Evolutionary conservation across 2,113 vertebrate species (phyloP).

Genomic region (Ictalurus furcatus): DNA sequence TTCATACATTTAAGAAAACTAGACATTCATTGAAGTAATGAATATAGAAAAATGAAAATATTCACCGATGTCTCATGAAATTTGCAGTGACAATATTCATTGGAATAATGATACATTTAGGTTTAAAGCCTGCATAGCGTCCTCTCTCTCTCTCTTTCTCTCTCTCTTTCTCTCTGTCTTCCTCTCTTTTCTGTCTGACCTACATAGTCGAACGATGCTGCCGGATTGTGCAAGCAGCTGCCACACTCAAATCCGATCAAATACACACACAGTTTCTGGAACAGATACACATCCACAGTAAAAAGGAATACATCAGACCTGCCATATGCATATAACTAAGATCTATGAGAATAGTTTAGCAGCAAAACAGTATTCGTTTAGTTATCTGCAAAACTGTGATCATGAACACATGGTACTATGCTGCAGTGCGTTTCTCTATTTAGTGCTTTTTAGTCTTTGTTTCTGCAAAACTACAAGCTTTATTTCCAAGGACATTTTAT

Average conservation of each 20-base stretch:
- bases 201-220: conserved; percentile 50
- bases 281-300: conserved; percentile 2
- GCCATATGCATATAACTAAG: conserved; percentile 2
- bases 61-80: not conserved
- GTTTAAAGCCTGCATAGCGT: not conserved
- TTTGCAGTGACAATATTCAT: not conserved
- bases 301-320: not conserved
- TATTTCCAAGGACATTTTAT: not conserved
- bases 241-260: conserved; percentile 34
- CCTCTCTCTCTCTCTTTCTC: conserved; percentile 28
- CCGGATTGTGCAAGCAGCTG: conserved; percentile 54
- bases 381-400: not conserved
- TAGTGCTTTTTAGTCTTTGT: not conserved
- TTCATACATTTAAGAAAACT: not conserved
- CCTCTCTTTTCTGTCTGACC: conserved; percentile 47
- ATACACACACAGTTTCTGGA: conserved; percentile 29
- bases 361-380: not conserved
- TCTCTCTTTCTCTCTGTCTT: conserved; percentile 31
- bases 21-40: conserved; percentile 11
- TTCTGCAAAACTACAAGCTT: not conserved
- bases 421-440: not conserved
- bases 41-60: not conserved
- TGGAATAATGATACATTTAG: not conserved
- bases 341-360: conserved; percentile 7
- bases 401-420: not conserved